Base-by-base conservation (phyloP, 2,888 invertebrate species). In the Emmelina monodactyla region DNA sequence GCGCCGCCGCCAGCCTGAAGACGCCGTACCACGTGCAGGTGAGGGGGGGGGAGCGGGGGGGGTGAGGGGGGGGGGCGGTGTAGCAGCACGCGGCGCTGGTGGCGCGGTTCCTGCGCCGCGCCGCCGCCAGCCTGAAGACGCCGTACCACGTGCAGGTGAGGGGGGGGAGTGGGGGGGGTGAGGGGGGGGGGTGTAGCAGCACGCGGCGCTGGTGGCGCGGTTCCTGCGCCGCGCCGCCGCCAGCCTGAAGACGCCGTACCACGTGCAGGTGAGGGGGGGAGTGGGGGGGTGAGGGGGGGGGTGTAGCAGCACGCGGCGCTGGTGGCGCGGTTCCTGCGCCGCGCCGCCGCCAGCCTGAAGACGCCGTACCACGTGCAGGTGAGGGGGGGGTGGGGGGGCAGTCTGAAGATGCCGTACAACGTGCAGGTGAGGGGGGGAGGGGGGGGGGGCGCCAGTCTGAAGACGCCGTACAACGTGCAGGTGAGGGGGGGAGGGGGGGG, bases 281-380 rank as follows among this genome's bases (percentile, higher is more conserved):
- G n/a, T n/a, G n/a, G n/a, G n/a, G n/a, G n/a, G n/a, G n/a, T n/a
- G n/a, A n/a, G n/a, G n/a, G n/a, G n/a, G n/a, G n/a, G n/a, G n/a
- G n/a, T n/a, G n/a, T n/a, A n/a, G 32, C 47, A 50, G 39, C 85
- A 85, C 61, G 82, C 87, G 11, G 85, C 86, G 51, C 84, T 91
- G 13, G 87, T 91, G 37, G 78, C 89, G 44, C 86, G 87, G 49
- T 92, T 93, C 76, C 81, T 92, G 28, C 86, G 86, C 49, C 87
- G 88, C 42, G 88, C 89, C 16, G 85, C 88, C 16, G 82, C 82
- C 43, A 85, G 87, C 55, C 81, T 91, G 34, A 84, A 88, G 46
- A 86, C 88, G 46, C 91, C 92, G 1, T 75, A 76, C 50, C 62
- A 71, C 53, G 66, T 79, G 52, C 63, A 76, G 73, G 75, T 78